Evolutionary conservation across 2,888 invertebrate genomes (phyloP), one percentile per base, ranked within the genome.

Genomic region (Dichetophora obliterata): DNA sequence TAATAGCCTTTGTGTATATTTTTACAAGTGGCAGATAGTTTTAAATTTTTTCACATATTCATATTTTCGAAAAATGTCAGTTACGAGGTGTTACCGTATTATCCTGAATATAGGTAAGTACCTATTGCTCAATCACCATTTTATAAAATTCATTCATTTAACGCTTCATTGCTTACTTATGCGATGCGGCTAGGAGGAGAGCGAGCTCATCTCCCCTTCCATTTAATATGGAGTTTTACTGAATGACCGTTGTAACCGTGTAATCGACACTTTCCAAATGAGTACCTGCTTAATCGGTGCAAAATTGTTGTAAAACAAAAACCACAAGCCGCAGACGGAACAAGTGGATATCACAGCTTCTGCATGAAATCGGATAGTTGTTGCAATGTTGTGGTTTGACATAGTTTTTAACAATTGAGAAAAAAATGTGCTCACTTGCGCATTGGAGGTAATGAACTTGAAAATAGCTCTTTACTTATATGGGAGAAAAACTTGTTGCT

Each of bases 241-340:
- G 34, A 54, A 31, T 31, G 57, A 57, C 19, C 52, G 16, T 9
- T 27, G 70, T 5, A 63, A 73, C 19, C 63, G 73, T 27, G 70
- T 5, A 63, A 73, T 31, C 63, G 73, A 73, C 52, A 73, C 73
- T 63, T 73, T 73, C 63, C 73, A 63, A 31, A 50, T 73, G 63
- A 73, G 63, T 73, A 22, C 0, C 8, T 52, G 50, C 34, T 27
- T 22, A 63, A 63, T 73, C 48, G 73, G 8, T 19, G 54, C 48
- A 73, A 8, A 59, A 59, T 24, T 27, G 50, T 34, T 65, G 27
- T 63, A 73, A n/a, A 52, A 14, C 52, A 16, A 59, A 59, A 72
- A 59, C 6, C 69, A 52, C 16, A 72, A 37, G 22, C 24, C 24
- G 27, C 16, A 52, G n/a, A 54, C 14, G 37, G 61, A 22, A 59